phyloP scores from a whole-genome alignment of 2,797 vertebrate species.

The Euphonia xanthogaster region DNA sequence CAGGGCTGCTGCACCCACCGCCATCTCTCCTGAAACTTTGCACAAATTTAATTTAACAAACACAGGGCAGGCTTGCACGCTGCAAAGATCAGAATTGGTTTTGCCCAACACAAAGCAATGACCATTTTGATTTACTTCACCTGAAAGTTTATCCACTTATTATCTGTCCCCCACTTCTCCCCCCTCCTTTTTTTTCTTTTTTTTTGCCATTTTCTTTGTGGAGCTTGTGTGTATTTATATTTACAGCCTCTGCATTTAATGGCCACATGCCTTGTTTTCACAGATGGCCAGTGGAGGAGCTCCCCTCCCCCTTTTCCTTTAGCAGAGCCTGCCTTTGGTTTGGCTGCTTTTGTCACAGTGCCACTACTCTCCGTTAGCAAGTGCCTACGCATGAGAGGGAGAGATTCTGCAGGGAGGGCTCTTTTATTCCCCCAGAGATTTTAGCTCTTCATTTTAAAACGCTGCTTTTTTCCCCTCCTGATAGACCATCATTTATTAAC shows the following conservation, averaged over 20 bases:
- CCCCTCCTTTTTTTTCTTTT: neutral
- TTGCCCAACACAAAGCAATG: conserved; percentile 63
- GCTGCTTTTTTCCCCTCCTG: accelerated
- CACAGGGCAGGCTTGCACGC: conserved; percentile 55
- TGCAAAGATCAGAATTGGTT: conserved; percentile 63
- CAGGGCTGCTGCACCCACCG: neutral
- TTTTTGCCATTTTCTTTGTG: conserved; percentile 73
- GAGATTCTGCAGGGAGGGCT: conserved; percentile 67
- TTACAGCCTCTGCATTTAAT: conserved; percentile 82
- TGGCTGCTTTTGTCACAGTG: conserved; percentile 79
- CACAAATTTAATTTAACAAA: conserved; percentile 36
- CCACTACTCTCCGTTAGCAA: conserved; percentile 77
- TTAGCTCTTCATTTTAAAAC: conserved; percentile 42
- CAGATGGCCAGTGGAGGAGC: conserved; percentile 82
- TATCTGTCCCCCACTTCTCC: accelerated
- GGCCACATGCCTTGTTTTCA: conserved; percentile 82
- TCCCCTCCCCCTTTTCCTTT: conserved; percentile 63
- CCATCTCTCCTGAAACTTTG: conserved; percentile 40
- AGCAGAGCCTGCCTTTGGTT: conserved; percentile 73
- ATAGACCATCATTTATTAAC: conserved; percentile 1
- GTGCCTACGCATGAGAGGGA: conserved; percentile 75
- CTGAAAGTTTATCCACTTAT: conserved; percentile 66
- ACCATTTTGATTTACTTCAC: conserved; percentile 74
- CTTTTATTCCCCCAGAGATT: conserved; percentile 53
- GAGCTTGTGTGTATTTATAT: conserved; percentile 80